These are phyloP conservation scores for Folsomia candida DNA, from an alignment of 2,888 invertebrate genomes.

Conservation along the genomic window DNA sequence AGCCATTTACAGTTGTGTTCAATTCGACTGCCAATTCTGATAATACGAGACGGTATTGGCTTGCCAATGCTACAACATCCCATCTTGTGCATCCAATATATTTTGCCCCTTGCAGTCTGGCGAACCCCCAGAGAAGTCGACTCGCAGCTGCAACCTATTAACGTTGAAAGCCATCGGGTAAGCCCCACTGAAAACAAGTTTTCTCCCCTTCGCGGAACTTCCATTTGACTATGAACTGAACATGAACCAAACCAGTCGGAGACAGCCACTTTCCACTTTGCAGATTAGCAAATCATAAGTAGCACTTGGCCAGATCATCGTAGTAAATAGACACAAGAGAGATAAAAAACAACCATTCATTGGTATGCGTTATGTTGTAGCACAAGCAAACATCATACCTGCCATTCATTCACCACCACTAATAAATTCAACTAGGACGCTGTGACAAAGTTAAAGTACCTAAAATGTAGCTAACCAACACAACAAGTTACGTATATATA, in stretches of 20 bases:
- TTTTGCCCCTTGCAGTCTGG: too few relatives aligned
- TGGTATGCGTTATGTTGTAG: not conserved
- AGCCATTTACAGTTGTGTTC: constrained; percentile 12
- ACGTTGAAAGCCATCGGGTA: not conserved
- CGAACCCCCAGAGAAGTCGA: not conserved
- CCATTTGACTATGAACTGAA: not conserved
- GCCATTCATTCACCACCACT: too few relatives aligned
- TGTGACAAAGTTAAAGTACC: not conserved
- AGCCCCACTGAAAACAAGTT: constrained; percentile 4
- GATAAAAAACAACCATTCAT: not conserved
- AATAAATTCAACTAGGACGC: too few relatives aligned
- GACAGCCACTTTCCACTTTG: not conserved
- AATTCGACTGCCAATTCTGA: not conserved
- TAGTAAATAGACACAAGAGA: not conserved
- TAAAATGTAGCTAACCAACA: not conserved
- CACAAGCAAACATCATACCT: not conserved
- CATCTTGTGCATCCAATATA: not conserved
- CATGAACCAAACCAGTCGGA: not conserved
- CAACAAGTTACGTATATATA: not conserved
- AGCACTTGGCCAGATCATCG: not conserved
- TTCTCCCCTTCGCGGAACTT: constrained; percentile 8
- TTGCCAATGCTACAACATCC: not conserved
- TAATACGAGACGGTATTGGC: not conserved
- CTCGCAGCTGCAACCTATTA: not conserved
- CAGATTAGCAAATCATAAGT: not conserved